These are phyloP conservation scores for Rhodophaea formosa DNA, from an alignment of 2,888 invertebrate species.

Conservation along the genomic window DNA sequence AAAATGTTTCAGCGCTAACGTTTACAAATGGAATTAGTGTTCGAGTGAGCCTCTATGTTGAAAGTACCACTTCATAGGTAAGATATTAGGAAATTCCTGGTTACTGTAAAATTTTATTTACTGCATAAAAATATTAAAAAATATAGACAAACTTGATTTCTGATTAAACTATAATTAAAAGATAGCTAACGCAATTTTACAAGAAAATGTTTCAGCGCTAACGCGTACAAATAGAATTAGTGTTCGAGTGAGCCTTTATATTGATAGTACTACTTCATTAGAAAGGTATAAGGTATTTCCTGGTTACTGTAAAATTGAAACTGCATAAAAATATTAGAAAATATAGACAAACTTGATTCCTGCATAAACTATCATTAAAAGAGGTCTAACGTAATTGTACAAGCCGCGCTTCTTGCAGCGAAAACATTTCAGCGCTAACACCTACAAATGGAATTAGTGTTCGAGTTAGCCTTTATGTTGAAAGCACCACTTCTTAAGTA, in stretches of 20 bases:
- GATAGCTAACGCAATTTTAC: background rate
- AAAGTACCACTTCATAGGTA: background rate
- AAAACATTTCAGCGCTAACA: constrained; percentile 3
- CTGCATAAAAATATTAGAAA: too few relatives aligned
- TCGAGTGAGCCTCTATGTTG: constrained; percentile 2
- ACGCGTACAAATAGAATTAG: constrained; percentile 6
- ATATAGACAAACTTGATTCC: too few relatives aligned
- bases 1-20: constrained; percentile 6
- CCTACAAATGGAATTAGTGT: constrained; percentile 2
- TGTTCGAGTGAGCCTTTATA: constrained; percentile 2
- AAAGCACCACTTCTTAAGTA: background rate
- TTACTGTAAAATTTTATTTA: too few relatives aligned
- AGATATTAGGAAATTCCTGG: too few relatives aligned
- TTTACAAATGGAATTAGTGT: constrained; percentile 2
- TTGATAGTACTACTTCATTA: background rate
- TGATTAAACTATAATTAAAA: background rate
- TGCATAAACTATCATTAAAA: background rate
- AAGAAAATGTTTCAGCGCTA: constrained; percentile 3
- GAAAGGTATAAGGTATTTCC: background rate
- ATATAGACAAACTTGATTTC: too few relatives aligned
- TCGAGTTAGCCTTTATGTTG: constrained; percentile 6
- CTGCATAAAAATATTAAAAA: too few relatives aligned
- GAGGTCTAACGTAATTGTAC: background rate
- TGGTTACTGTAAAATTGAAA: too few relatives aligned
- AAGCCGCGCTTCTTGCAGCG: background rate